phyloP scores from a whole-genome alignment of 2,113 vertebrate species.

The Nyctereutes procyonoides region DNA sequence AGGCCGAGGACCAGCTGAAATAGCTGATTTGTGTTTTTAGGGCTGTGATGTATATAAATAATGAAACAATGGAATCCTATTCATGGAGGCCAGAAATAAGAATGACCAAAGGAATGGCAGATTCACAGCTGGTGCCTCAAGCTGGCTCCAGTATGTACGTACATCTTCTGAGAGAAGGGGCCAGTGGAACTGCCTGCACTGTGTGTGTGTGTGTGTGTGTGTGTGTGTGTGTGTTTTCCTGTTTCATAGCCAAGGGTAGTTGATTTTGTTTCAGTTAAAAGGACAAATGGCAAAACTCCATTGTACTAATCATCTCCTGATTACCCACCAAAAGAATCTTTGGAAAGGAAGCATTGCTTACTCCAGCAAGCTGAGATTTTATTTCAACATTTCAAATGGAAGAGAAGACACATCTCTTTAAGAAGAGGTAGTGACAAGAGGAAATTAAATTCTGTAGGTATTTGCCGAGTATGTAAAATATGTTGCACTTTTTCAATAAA shows the following conservation, averaged over 20 bases:
- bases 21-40: neutral
- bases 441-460: neutral
- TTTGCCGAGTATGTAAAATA: neutral
- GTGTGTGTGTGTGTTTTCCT: neutral
- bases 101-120: rapidly evolving
- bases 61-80: neutral
- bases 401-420: neutral
- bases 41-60: rapidly evolving
- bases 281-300: neutral
- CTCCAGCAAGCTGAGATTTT: neutral
- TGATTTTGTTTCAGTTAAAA: neutral
- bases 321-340: neutral
- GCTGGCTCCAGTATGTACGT: rapidly evolving
- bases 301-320: neutral
- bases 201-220: too few species aligned
- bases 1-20: neutral
- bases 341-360: neutral
- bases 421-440: neutral
- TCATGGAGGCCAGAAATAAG: rapidly evolving
- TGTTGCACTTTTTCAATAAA: neutral
- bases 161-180: rapidly evolving
- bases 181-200: rapidly evolving
- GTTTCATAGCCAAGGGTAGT: neutral
- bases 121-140: rapidly evolving
- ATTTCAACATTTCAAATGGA: neutral